Conservation (phyloP, 2,888 invertebrate genomes). For the Horisme vitalbata region DNA sequence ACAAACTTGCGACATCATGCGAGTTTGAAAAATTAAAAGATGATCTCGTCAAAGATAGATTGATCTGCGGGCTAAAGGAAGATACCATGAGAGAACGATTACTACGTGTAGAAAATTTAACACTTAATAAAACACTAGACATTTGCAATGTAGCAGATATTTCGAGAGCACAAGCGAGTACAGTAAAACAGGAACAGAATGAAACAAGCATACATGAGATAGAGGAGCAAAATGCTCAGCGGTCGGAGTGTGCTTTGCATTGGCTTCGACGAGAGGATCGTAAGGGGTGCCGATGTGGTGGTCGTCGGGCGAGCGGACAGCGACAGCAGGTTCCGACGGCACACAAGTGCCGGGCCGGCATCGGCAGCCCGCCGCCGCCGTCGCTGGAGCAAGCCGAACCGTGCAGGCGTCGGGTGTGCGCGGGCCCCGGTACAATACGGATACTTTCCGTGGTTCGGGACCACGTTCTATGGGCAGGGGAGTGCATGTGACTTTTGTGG, state of each 20-base stretch:
- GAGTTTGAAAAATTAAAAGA: constrained; percentile 29
- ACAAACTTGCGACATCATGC: constrained; percentile 30
- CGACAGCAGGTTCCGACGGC: no score
- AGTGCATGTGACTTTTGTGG: neutral
- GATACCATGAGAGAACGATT: constrained; percentile 24
- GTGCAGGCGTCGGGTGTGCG: no score
- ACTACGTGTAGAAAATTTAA: constrained; percentile 26
- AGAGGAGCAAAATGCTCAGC: neutral
- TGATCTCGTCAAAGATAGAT: constrained; percentile 27
- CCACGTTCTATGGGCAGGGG: no score
- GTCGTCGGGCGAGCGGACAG: no score
- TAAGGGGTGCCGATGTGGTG: neutral
- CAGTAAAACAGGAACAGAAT: constrained; percentile 5
- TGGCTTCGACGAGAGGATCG: neutral
- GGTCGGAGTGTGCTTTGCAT: neutral
- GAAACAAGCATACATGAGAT: neutral
- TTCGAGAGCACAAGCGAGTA: constrained; percentile 24
- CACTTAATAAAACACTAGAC: constrained; percentile 24
- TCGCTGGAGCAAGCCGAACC: no score
- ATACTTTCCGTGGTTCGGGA: no score
- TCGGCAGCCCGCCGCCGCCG: no score
- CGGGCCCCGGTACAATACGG: no score
- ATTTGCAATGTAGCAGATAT: constrained; percentile 24
- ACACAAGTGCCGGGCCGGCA: no score
- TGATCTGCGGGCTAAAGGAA: constrained; percentile 33